A percentile compares a stretch with the other conserved stretches of the same genome.
Evolutionary conservation across 2,797 vertebrate genomes (phyloP).

Genomic region (Rousettus madagascariensis): DNA sequence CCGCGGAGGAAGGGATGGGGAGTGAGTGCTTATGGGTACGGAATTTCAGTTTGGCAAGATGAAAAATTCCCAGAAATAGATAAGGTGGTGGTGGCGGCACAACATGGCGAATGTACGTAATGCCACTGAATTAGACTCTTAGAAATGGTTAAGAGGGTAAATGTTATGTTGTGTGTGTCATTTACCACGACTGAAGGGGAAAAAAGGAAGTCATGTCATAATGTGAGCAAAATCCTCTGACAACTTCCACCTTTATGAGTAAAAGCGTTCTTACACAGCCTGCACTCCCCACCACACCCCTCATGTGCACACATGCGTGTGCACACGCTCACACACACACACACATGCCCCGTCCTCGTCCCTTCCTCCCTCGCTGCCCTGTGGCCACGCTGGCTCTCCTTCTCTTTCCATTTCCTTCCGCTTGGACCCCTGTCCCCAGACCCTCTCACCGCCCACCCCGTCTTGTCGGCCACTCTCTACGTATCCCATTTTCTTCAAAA

Average conservation of each 20-base stretch:
- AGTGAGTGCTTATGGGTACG: not conserved
- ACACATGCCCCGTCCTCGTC: fast-evolving
- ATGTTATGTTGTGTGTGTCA: not conserved
- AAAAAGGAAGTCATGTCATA: not conserved
- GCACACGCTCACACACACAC: fast-evolving
- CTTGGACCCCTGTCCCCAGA: not conserved
- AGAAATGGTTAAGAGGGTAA: not conserved
- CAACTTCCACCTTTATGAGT: not conserved
- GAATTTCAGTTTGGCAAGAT: not conserved
- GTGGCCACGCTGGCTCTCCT: not conserved
- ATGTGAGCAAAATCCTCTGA: not conserved
- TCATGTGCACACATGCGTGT: fast-evolving
- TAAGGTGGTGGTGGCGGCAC: not conserved
- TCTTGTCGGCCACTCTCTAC: not conserved
- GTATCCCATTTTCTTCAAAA: not conserved
- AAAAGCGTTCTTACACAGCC: not conserved
- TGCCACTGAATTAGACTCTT: not conserved
- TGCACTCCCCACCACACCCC: not conserved
- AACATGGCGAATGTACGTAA: not conserved
- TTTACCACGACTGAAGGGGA: not conserved
- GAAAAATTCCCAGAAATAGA: not conserved
- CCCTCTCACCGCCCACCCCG: not conserved
- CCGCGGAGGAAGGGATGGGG: fast-evolving
- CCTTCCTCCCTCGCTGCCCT: not conserved
- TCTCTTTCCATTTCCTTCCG: not conserved